Evolutionary conservation across 2,113 vertebrate species (phyloP).

Genomic region (Lagopus muta): DNA sequence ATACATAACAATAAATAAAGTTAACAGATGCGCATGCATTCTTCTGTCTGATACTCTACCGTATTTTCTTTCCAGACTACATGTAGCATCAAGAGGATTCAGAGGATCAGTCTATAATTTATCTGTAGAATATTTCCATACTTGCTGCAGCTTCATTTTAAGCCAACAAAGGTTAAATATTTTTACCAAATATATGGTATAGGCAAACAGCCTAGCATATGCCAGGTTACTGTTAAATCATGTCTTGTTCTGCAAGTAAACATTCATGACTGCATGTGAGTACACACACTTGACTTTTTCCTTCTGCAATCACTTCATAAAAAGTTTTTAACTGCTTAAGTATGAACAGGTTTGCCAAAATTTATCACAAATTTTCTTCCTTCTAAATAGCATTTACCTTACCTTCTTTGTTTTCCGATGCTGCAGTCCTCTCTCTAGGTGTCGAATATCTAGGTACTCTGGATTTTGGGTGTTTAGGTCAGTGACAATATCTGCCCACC

Average conservation of each 20-base stretch:
- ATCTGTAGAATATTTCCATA: neutral
- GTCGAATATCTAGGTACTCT: slow-evolving; percentile 96
- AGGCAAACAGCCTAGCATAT: neutral
- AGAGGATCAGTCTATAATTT: neutral
- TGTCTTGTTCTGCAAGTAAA: neutral
- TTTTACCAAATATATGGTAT: neutral
- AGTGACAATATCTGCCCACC: slow-evolving; percentile 95
- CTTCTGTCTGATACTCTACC: neutral
- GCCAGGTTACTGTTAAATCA: neutral
- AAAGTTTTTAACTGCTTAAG: neutral
- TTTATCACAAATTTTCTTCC: neutral
- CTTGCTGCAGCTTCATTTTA: neutral
- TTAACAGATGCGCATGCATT: neutral
- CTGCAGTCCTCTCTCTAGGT: slow-evolving; percentile 94
- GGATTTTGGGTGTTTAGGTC: slow-evolving; percentile 98
- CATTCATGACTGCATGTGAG: neutral
- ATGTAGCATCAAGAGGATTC: neutral
- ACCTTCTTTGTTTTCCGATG: slow-evolving; percentile 98
- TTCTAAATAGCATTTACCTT: neutral
- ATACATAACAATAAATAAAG: no score
- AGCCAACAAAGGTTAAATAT: neutral
- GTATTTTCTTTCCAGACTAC: neutral
- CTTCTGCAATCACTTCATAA: neutral
- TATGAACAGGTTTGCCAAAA: neutral
- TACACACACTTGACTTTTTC: neutral